A percentile compares a stretch with the other conserved stretches of the same genome.
Evolutionary conservation across 2,888 invertebrate species (phyloP).

Genomic region (Petrolisthes cinctipes): DNA sequence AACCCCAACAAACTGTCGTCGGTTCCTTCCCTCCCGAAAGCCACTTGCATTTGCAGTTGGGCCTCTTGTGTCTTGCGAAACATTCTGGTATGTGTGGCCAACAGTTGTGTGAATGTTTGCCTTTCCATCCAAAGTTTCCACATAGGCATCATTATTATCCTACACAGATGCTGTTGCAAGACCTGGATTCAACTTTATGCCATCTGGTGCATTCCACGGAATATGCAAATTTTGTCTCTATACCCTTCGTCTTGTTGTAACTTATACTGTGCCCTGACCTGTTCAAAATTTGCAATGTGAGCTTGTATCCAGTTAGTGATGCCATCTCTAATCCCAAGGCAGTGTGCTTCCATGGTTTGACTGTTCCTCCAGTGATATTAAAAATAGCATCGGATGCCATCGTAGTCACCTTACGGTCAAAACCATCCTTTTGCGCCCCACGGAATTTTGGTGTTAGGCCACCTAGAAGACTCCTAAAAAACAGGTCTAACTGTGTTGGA

Average conservation of each 20-base stretch:
- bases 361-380: not conserved
- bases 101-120: too few species aligned
- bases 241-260: not conserved
- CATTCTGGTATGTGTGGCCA: too few species aligned
- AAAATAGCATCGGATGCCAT: slow-evolving; percentile 13
- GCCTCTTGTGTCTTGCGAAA: too few species aligned
- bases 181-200: not conserved
- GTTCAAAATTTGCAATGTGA: not conserved
- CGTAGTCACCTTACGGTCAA: not conserved
- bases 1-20: too few species aligned
- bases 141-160: slow-evolving; percentile 16
- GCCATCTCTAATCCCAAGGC: not conserved
- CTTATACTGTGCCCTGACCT: not conserved
- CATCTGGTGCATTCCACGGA: not conserved
- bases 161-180: not conserved
- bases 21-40: too few species aligned
- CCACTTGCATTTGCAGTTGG: too few species aligned
- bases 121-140: too few species aligned
- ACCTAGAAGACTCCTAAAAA: too few species aligned
- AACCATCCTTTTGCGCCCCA: too few species aligned
- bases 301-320: slow-evolving; percentile 8
- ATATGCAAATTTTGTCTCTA: not conserved
- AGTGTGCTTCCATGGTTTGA: slow-evolving; percentile 6
- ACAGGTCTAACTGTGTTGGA: too few species aligned
- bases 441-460: too few species aligned